Evolutionary conservation across 2,888 invertebrate species (phyloP).

Genomic region (Caenorhabditis sp.): DNA sequence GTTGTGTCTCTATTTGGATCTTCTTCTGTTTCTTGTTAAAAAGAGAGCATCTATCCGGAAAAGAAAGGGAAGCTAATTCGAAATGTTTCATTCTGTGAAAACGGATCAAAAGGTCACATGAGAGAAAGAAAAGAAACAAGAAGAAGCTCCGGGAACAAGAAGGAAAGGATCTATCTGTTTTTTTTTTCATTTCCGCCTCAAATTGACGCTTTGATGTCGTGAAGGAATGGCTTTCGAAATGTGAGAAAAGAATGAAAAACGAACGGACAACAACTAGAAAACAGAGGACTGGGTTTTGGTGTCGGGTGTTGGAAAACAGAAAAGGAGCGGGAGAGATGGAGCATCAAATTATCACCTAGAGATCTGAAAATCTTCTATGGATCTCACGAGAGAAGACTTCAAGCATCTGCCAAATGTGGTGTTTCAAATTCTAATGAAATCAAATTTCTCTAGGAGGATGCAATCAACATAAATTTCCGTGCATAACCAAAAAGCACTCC

Average conservation of each 20-base stretch:
- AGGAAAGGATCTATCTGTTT: constrained; percentile 16
- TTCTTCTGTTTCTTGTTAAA: constrained; percentile 15
- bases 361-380: background rate
- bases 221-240: constrained; percentile 20
- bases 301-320: background rate
- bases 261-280: too few species aligned
- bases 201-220: constrained; percentile 47
- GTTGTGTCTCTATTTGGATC: constrained; percentile 34
- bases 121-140: constrained; percentile 3
- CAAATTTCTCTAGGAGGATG: background rate
- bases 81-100: constrained; percentile 4
- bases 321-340: background rate
- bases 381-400: background rate
- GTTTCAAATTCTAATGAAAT: constrained; percentile 9
- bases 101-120: constrained; percentile 48
- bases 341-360: background rate
- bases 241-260: constrained; percentile 9
- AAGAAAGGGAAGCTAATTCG: constrained; percentile 32
- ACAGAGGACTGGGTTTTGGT: constrained; percentile 5
- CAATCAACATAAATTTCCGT: background rate
- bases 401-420: background rate
- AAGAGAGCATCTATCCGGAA: constrained; percentile 14
- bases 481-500: background rate
- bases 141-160: background rate
- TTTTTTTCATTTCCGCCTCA: constrained; percentile 27